Base-by-base conservation (phyloP, 2,888 invertebrate species). In the Chrysomela aeneicollis region DNA sequence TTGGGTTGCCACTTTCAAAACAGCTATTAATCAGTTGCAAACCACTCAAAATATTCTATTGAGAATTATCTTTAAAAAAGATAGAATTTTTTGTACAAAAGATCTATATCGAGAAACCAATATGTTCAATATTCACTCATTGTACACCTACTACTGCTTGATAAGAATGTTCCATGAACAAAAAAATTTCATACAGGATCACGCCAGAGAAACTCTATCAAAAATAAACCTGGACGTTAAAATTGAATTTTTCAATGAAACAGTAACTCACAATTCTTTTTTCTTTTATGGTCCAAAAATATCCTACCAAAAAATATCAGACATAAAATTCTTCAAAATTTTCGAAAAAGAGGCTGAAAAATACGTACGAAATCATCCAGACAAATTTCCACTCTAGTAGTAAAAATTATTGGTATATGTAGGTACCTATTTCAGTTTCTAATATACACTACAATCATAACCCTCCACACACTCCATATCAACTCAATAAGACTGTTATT, bases 191-290 rank as follows among this genome's bases (percentile, higher is more conserved):
- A 42, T 12, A 42, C 15, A 42, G 42, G n/a, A n/a, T n/a, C 42
- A 42, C n/a, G 9, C 42, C 9, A 42, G 15, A 42, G 42, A 42
- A 42, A 42, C 42, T 42, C 42, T n/a, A 42, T 42, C 42, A 42
- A 42, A n/a, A 42, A 42, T 42, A 6, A 42, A 42, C 15, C 42
- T 15, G 15, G 42, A 42, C 15, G 15, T 42, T n/a, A 42, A 42
- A 15, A 42, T 42, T 15, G 42, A 42, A 42, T 42, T 42, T 15
- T 42, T 42, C 15, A 42, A 42, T 42, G 42, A 15, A 42, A 15
- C 42, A 42, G 42, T 42, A 1, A 42, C 42, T 15, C n/a, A 42
- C 9, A 42, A 42, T 42, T 42, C 42, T 42, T 42, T 42, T 42
- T 15, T 42, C 6, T 15, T 42, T 15, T 42, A 42, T 42, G 42